A percentile compares a stretch with the other conserved stretches of the same genome.
Evolutionary conservation across 2,113 vertebrate genomes (phyloP).

Genomic region (Hippolais icterina): DNA sequence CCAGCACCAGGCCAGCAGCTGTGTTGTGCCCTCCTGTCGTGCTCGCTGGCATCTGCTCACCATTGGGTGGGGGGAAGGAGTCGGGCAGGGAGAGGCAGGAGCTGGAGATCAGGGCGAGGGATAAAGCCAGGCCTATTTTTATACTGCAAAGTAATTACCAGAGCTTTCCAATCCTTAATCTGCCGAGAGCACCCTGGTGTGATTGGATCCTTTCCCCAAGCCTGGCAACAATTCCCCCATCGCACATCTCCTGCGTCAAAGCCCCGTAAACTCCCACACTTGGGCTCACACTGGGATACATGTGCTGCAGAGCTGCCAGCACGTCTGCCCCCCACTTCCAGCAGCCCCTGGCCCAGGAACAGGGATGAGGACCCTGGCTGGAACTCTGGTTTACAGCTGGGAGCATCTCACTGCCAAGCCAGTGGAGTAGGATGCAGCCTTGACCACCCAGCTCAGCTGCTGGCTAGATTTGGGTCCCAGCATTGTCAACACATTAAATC

Average conservation of each 20-base stretch:
- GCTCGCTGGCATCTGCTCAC: not conserved
- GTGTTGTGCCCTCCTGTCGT: not conserved
- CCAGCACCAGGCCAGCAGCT: not conserved
- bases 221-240: slow-evolving; percentile 44
- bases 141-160: slow-evolving; percentile 61
- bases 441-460: not conserved
- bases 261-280: slow-evolving; percentile 25
- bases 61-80: not conserved
- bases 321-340: not conserved
- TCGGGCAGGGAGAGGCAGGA: not conserved
- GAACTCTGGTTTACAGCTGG: not conserved
- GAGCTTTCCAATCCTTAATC: slow-evolving; percentile 61
- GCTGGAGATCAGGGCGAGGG: not conserved
- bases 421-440: not conserved
- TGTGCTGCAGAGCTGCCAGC: not conserved
- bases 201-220: slow-evolving; percentile 45
- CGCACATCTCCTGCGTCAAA: slow-evolving; percentile 58
- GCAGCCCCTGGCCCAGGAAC: not conserved
- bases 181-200: not conserved
- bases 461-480: not conserved
- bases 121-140: slow-evolving; percentile 60
- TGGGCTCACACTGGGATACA: not conserved
- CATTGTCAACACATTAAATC: not conserved
- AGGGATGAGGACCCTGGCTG: not conserved
- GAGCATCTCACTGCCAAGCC: rapidly evolving